Evolutionary conservation across 2,888 invertebrate genomes (phyloP), one percentile per base, ranked within the genome.

Genomic region (Protonemura montana): DNA sequence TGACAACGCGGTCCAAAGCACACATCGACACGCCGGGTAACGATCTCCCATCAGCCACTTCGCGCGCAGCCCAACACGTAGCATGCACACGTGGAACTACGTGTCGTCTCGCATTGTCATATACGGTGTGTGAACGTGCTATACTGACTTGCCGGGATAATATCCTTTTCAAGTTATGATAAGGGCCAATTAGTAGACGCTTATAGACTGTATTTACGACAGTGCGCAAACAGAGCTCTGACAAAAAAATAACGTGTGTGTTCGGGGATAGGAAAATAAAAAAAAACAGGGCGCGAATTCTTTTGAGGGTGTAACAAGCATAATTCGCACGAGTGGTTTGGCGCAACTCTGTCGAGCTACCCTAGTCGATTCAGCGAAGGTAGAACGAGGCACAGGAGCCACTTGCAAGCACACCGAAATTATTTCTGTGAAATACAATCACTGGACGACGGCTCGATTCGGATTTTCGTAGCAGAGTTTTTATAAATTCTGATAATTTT

Each of bases 101-200:
- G 13, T 59, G 59, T 41, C 59, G 13, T 21, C 6, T 35, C n/a
- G 28, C 26, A 84, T 76, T 84, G 84, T 84, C 84, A 76, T 26
- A 6, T 84, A 27, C 26, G n/a, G n/a, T n/a, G 84, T 84, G 84
- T 27, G 59, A 25, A 26, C 5, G 25, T 21, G 59, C 5, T n/a
- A 21, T 35, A 35, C 35, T 10, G 83, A 35, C 21, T 1, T 83
- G 25, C 25, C 13, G 76, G 84, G 30, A 26, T 83, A 41, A 83
- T 83, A 85, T 86, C 86, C 85, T 86, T 86, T 86, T 85, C 80
- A 76, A 85, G 87, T 85, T 77, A 35, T 83, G 82, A 87, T 87
- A 87, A 87, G 87, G 87, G 87, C 87, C 87, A 87, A 87, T 87
- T 87, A 87, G 87, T 41, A 85, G 26, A 35, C 5, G 10, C 35